Evolutionary conservation across 2,797 vertebrate species (phyloP), one percentile per base, ranked within the genome.

Genomic region (Argyrosomus regius): DNA sequence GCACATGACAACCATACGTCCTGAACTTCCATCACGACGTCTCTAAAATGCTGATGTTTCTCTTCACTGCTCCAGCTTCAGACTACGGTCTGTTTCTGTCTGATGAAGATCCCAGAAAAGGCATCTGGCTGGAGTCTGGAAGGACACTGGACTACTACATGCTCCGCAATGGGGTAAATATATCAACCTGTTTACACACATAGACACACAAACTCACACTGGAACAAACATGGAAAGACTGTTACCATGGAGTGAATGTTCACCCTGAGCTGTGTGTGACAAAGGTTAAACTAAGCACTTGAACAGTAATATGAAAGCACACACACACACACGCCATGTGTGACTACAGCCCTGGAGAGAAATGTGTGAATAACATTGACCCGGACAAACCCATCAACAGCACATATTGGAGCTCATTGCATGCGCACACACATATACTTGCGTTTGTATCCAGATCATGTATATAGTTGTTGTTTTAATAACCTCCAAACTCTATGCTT

Each of bases 91-190:
- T 99, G 67, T 99, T 99, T 87, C 93, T 99, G 57, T 99, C 98
- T 0, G 98, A 99, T 85, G 98, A 99, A 89, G 98, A 99, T 90
- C 97, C 98, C 52, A 95, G 97, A 22, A 99, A 99, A 94, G 98
- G 98, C 80, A 99, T 99, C 91, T 99, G 98, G 98, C 92, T 99
- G 94, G 98, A 99, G 91, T 98, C 98, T 14, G 98, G 98, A 81
- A 96, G 98, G 84, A 97, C 97, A 0, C 93, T 99, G 93, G 98
- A 99, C 94, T 99, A 99, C 91, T 99, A 99, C 92, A 99, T 99
- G 98, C 96, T 99, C 22, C 96, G 98, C 75, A 99, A 98, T 67
- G 98, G 98, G 97, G 98, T 99, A 97, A 90, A 82, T 78, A 67
- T 16, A 52, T 52, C n/a, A 53, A 17, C 49, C 24, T 41, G 48